Evolutionary conservation across 2,113 vertebrate genomes (phyloP).

Genomic region (Candoia aspera): DNA sequence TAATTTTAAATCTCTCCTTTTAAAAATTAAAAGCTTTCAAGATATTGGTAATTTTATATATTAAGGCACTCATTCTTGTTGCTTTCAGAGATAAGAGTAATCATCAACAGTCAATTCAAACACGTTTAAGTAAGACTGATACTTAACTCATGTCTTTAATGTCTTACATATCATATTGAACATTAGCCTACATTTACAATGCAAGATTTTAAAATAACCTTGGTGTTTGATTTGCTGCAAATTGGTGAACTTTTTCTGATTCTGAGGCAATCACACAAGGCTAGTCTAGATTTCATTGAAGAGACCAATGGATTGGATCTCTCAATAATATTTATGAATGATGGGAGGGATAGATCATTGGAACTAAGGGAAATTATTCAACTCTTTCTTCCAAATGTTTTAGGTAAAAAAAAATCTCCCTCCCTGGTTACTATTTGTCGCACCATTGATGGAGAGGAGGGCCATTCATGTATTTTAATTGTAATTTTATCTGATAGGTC

Average conservation of each 20-base stretch:
- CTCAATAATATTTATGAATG: neutral
- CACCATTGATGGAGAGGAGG: neutral
- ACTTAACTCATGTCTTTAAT: conserved; percentile 12
- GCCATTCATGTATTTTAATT: neutral
- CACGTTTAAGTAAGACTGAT: conserved; percentile 24
- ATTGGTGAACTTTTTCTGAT: neutral
- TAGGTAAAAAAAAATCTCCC: neutral
- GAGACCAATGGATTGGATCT: neutral
- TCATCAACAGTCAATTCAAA: conserved; percentile 9
- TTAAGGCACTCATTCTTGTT: neutral
- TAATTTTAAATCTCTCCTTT: conserved; percentile 10
- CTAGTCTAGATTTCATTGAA: neutral
- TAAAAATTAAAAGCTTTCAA: conserved; percentile 17
- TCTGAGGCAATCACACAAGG: neutral
- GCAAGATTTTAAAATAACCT: conserved; percentile 3
- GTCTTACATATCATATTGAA: conserved; percentile 1
- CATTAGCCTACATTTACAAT: neutral
- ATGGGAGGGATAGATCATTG: neutral
- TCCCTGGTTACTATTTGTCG: neutral
- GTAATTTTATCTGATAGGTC: neutral
- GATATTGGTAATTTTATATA: conserved; percentile 12
- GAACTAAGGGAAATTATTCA: neutral
- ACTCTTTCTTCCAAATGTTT: neutral
- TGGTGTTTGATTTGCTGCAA: neutral
- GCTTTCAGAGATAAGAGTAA: conserved; percentile 4